Base-by-base conservation (phyloP, 2,888 invertebrate species). In the Drosophila ustulata region DNA sequence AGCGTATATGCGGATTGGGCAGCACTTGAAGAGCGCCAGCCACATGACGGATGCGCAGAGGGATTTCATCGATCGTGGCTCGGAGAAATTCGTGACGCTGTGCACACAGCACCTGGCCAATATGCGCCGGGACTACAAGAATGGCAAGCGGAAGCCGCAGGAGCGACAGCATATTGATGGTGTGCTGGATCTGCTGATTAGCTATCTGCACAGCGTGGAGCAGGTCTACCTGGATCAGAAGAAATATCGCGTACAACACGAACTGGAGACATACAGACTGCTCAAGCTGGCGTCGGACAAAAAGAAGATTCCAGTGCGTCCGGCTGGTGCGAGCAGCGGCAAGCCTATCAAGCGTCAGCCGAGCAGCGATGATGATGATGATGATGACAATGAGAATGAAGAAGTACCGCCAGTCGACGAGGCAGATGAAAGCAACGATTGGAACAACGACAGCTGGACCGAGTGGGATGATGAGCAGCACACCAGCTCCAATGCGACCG, bases 211-310 rank as follows among this genome's bases (percentile, higher is more conserved):
- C 92, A 94, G 94, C 67, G 97, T 98, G 0, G 97, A 97, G 79
- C 96, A 96, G 90, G 95, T 97, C 66, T 98, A 97, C 91, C 95
- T 96, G 61, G 97, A 98, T 91, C 96, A 98, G 75, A 97, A 96
- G 92, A 97, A 97, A 1, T 94, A 98, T 64, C 93, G 98, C 69
- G 96, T 98, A 0, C 97, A 98, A 91, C 94, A 97, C 85, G 96
- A 96, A 1, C 93, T 98, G 34, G 98, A 98, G 89, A 95, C 96
- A 55, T 95, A 97, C 87, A 96, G 96, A 90, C 93, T 98, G 83
- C 95, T 96, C 0, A 96, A 95, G 77, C 90, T 97, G 58, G 96
- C 96, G 79, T 89, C 92, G 3, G 86, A 91, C 73, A 89, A 89
- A 61, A 91, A 90, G 45, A 88, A 83, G 71, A 92, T 90, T 50